A percentile compares a stretch with the other conserved stretches of the same genome.
These are phyloP conservation scores for Diceros bicornis DNA, from an alignment of 2,797 vertebrate genomes.

Conservation along the genomic window DNA sequence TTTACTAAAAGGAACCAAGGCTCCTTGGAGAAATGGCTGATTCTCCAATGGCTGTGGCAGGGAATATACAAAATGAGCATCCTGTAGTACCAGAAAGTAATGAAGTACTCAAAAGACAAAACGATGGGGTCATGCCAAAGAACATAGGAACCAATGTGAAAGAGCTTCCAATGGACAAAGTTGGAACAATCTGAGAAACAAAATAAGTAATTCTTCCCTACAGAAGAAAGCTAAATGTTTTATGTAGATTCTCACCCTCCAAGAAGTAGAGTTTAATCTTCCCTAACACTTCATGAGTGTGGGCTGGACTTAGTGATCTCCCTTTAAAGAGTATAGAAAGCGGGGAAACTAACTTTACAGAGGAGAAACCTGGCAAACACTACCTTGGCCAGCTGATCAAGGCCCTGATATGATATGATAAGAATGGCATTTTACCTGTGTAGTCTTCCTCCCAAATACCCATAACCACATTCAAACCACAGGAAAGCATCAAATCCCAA, in stretches of 20 bases:
- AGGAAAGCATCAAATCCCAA: conserved; percentile 27
- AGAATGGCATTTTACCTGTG: not conserved
- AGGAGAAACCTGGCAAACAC: not conserved
- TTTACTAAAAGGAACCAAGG: conserved; percentile 28
- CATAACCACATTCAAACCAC: not conserved
- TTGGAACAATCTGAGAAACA: conserved; percentile 13
- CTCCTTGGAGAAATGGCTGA: conserved; percentile 43
- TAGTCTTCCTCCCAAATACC: not conserved
- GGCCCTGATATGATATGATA: not conserved
- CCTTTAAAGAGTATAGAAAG: not conserved
- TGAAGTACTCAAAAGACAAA: not conserved
- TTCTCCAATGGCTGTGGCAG: not conserved
- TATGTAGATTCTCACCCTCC: not conserved
- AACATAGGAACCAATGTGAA: not conserved
- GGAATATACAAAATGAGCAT: not conserved
- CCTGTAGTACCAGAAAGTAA: not conserved
- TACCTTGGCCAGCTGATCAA: not conserved
- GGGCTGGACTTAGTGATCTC: not conserved
- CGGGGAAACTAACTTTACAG: not conserved
- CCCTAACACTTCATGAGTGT: not conserved
- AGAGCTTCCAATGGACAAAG: not conserved
- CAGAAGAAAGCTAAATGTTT: conserved; percentile 15
- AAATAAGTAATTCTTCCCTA: conserved; percentile 19
- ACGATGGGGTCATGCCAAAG: not conserved
- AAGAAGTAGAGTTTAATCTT: conserved; percentile 1